Percentiles rank a stretch among this genome's conserved stretches.
Conservation (phyloP, 2,113 vertebrate genomes). For the Pelmatolapia mariae region DNA sequence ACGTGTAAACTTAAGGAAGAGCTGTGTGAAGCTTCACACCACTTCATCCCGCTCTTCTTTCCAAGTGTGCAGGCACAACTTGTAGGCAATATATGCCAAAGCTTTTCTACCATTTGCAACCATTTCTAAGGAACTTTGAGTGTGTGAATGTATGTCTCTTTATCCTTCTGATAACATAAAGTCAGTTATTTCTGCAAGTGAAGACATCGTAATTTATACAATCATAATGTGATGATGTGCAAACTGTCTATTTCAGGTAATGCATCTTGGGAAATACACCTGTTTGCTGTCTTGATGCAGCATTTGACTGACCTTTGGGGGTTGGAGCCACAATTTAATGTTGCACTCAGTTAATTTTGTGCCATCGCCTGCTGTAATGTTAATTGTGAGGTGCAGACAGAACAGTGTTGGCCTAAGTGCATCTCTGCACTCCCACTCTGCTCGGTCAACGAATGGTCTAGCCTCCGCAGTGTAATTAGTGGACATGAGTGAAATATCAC, state of each 20-base stretch:
- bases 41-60: conserved; percentile 46
- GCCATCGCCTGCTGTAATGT: neutral
- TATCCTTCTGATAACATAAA: conserved; percentile 33
- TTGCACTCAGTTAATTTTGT: neutral
- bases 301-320: neutral
- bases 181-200: conserved; percentile 46
- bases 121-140: conserved; percentile 57
- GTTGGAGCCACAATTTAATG: neutral
- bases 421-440: neutral
- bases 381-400: neutral
- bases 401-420: neutral
- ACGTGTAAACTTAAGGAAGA: conserved; percentile 34
- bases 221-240: conserved; percentile 53
- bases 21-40: conserved; percentile 52
- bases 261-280: neutral
- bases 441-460: neutral
- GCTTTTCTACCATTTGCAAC: conserved; percentile 68
- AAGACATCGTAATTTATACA: conserved; percentile 57
- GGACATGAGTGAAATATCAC: neutral
- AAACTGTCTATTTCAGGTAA: conserved; percentile 21
- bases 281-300: neutral
- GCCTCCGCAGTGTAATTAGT: neutral
- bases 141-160: conserved; percentile 46
- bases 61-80: conserved; percentile 73
- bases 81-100: conserved; percentile 66